phyloP scores from a whole-genome alignment of 2,888 invertebrate species.

The Ceriagrion tenellum region DNA sequence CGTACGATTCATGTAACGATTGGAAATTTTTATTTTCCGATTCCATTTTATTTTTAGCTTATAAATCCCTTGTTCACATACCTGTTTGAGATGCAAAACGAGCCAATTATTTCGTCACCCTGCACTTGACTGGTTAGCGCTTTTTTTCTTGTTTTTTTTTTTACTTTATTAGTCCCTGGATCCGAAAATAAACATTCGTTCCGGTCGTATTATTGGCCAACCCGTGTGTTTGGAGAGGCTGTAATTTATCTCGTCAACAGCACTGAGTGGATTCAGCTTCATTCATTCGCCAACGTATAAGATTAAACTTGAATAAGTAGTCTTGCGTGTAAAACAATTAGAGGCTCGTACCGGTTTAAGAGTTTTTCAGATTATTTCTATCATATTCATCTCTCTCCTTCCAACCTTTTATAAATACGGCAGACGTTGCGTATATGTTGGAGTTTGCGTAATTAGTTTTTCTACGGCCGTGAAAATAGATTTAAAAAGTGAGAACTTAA shows the following conservation, averaged over 20 bases:
- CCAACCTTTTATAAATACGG: too few species aligned
- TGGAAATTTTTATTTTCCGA: background rate
- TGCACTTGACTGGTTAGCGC: background rate
- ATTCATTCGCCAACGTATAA: too few species aligned
- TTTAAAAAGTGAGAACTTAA: too few species aligned
- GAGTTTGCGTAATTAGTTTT: too few species aligned
- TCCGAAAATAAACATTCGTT: background rate
- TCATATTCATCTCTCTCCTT: too few species aligned
- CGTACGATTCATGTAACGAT: background rate
- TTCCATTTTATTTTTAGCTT: background rate
- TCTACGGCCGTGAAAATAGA: too few species aligned
- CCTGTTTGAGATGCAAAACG: background rate
- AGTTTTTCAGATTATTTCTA: too few species aligned
- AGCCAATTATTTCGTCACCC: constrained; percentile 7
- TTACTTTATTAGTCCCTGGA: background rate
- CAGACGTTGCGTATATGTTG: too few species aligned
- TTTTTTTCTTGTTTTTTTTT: background rate
- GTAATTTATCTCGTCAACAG: background rate
- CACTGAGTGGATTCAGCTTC: background rate
- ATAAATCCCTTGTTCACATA: background rate
- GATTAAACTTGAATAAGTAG: too few species aligned
- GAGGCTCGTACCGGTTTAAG: too few species aligned
- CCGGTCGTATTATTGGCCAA: background rate
- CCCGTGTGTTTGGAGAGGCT: background rate
- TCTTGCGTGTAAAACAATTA: too few species aligned